phyloP scores from a whole-genome alignment of 2,797 vertebrate genomes.

The Siniperca obscura region DNA sequence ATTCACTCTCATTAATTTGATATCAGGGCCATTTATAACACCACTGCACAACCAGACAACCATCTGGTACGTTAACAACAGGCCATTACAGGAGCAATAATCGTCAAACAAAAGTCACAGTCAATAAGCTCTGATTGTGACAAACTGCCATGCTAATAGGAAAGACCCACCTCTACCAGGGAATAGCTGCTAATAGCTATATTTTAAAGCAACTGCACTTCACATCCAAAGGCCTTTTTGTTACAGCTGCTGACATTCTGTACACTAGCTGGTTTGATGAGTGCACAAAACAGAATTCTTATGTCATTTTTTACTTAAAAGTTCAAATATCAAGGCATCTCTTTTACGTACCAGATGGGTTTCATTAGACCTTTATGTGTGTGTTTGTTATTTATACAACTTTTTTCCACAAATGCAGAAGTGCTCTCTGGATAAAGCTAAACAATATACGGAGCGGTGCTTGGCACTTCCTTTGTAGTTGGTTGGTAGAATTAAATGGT shows the following conservation, averaged over 20 bases:
- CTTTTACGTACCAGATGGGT: constrained; percentile 1
- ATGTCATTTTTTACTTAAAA: background rate
- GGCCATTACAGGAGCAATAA: constrained; percentile 45
- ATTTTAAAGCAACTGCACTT: background rate
- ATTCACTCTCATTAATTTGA: constrained; percentile 21
- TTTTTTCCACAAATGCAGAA: no score
- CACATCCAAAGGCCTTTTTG: background rate
- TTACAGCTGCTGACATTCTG: background rate
- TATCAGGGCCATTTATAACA: constrained; percentile 35
- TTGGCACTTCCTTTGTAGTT: no score
- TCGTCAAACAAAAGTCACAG: constrained; percentile 47
- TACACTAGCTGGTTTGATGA: no score
- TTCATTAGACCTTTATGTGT: no score
- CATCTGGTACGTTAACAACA: constrained; percentile 47
- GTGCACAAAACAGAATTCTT: background rate
- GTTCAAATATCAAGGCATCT: background rate
- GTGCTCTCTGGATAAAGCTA: background rate
- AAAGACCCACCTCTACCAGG: background rate
- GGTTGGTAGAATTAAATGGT: no score
- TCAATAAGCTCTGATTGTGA: constrained; percentile 33
- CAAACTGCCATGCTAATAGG: constrained; percentile 13
- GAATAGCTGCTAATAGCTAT: background rate
- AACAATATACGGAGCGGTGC: background rate
- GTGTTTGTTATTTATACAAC: no score
- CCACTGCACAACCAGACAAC: constrained; percentile 16